phyloP scores from a whole-genome alignment of 2,797 vertebrate species.

The Fistularia commersonii region DNA sequence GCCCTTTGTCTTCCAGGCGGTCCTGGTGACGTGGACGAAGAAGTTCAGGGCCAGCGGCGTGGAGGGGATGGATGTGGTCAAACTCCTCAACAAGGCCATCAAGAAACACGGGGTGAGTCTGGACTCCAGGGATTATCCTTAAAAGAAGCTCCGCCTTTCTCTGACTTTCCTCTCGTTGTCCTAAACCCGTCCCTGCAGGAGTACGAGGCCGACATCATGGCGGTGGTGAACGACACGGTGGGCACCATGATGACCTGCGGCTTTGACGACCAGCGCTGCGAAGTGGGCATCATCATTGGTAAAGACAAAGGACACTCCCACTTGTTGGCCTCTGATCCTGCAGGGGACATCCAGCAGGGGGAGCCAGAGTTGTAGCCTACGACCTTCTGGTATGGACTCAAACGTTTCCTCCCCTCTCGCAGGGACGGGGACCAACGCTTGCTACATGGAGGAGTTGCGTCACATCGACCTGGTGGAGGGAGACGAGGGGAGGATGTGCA shows the following conservation, averaged over 20 bases:
- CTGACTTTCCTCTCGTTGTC: neutral
- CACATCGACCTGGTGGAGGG: slow-evolving; percentile 95
- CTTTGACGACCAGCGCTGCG: slow-evolving; percentile 95
- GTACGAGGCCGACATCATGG: slow-evolving; percentile 96
- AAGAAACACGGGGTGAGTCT: slow-evolving; percentile 90
- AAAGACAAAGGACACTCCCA: slow-evolving; percentile 20
- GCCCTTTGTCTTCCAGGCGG: slow-evolving; percentile 81
- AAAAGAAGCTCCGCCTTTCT: neutral
- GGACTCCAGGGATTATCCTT: too few relatives aligned
- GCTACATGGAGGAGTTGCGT: slow-evolving; percentile 97
- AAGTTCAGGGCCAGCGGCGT: slow-evolving; percentile 94
- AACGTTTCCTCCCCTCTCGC: slow-evolving; percentile 9
- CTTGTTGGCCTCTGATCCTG: neutral
- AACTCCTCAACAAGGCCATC: slow-evolving; percentile 91
- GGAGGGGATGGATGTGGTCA: slow-evolving; percentile 91
- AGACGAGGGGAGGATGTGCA: slow-evolving; percentile 96
- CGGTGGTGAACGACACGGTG: slow-evolving; percentile 94
- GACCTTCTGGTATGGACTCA: neutral
- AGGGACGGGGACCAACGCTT: slow-evolving; percentile 95
- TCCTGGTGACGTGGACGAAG: slow-evolving; percentile 95
- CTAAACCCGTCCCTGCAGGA: slow-evolving; percentile 71
- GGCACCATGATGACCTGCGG: slow-evolving; percentile 99
- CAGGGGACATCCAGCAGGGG: too few relatives aligned
- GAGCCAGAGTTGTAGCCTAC: too few relatives aligned
- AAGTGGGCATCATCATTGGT: slow-evolving; percentile 98